Conservation (phyloP, 2,888 invertebrate species). For the Tuta absoluta region DNA sequence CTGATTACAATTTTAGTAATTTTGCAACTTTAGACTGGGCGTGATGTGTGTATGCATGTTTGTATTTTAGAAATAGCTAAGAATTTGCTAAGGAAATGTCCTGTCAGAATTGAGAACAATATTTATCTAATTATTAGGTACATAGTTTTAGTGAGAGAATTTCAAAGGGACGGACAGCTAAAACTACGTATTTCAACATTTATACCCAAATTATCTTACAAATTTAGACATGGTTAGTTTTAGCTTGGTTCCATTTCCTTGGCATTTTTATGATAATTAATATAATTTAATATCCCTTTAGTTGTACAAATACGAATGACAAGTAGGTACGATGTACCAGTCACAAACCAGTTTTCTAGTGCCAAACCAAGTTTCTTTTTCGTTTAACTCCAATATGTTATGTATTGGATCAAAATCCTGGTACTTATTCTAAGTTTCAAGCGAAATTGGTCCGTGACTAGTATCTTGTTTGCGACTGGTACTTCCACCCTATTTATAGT, state of each 20-base stretch:
- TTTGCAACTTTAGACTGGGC: no score
- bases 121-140: not conserved
- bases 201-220: slow-evolving; percentile 9
- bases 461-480: not conserved
- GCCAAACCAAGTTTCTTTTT: no score
- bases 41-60: no score
- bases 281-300: not conserved
- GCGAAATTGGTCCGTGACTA: not conserved
- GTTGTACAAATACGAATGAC: not conserved
- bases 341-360: no score
- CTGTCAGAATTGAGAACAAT: not conserved
- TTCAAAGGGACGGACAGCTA: slow-evolving; percentile 24
- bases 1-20: no score
- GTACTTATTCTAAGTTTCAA: no score
- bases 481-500: no score
- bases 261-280: not conserved
- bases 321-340: no score
- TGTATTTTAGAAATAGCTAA: no score
- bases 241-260: slow-evolving; percentile 21
- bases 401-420: no score
- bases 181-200: slow-evolving; percentile 19
- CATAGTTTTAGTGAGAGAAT: not conserved
- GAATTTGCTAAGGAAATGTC: not conserved
- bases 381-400: no score
- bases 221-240: not conserved